Evolutionary conservation across 1,140 invertebrate genomes (phyloP).

Genomic region (Thalassaphorura encarpata): DNA sequence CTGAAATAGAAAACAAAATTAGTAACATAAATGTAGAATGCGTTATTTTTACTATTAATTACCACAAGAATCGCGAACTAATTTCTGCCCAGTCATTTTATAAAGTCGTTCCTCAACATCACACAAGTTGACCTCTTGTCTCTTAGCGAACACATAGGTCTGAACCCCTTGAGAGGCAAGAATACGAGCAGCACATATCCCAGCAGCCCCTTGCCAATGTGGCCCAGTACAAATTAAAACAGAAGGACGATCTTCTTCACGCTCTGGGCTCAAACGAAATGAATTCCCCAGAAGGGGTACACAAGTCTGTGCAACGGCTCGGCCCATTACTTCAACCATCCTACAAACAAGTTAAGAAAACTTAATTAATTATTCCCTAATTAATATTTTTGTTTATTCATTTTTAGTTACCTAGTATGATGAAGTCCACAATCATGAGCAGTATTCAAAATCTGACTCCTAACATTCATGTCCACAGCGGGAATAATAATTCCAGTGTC

Average conservation of each 20-base stretch:
- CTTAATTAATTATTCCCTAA: neutral
- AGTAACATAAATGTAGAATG: neutral
- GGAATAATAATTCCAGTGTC: conserved; percentile 23
- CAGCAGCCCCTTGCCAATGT: conserved; percentile 24
- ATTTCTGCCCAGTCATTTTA: conserved; percentile 9
- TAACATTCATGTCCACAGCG: conserved; percentile 5
- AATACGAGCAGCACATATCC: conserved; percentile 17
- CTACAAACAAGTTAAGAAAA: conserved; percentile 6
- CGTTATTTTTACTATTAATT: conserved; percentile 10
- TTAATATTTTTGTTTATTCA: neutral
- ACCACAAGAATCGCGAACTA: conserved; percentile 10
- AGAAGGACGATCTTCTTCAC: conserved; percentile 19
- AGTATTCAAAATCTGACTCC: conserved; percentile 19
- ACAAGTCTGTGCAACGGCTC: conserved; percentile 14
- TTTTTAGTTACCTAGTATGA: conserved; percentile 6
- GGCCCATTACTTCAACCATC: conserved; percentile 23
- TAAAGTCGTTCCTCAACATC: conserved; percentile 17
- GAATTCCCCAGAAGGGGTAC: conserved; percentile 24
- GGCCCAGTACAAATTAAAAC: conserved; percentile 18
- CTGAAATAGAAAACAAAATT: conserved; percentile 9
- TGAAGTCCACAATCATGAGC: conserved; percentile 20
- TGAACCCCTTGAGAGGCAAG: conserved; percentile 20
- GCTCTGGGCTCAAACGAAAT: conserved; percentile 26
- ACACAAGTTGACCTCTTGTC: conserved; percentile 6
- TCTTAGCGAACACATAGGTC: conserved; percentile 9